Percentiles rank a stretch among this genome's conserved stretches.
Evolutionary conservation across 1,140 invertebrate species (phyloP).

Genomic region (Pseudomyrmex concolor): DNA sequence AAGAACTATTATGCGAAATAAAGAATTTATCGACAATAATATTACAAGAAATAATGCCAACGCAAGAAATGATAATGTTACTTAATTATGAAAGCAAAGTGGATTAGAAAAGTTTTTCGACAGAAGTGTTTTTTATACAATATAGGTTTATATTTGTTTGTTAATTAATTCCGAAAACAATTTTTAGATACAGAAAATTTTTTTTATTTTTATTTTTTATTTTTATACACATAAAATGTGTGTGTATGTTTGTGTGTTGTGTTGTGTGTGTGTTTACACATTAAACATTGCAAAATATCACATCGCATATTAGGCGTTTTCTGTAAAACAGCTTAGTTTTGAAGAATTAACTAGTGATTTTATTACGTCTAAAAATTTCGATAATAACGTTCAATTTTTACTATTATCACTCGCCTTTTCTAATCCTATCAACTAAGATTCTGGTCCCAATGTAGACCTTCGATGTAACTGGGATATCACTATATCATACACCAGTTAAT

Average conservation of each 20-base stretch:
- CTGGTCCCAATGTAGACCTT: constrained; percentile 53
- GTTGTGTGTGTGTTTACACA: constrained; percentile 14
- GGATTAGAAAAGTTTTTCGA: background rate
- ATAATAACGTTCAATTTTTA: constrained; percentile 30
- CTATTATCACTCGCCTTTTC: constrained; percentile 13
- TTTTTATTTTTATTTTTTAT: constrained; percentile 32
- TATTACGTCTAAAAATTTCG: constrained; percentile 9
- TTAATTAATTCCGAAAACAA: constrained; percentile 8
- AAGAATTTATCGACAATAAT: constrained; percentile 29
- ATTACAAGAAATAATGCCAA: background rate
- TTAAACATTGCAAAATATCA: constrained; percentile 67
- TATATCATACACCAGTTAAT: constrained; percentile 14
- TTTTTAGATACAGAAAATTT: constrained; percentile 1
- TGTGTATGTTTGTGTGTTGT: too few species aligned
- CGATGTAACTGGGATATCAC: constrained; percentile 23
- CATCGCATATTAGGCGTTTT: constrained; percentile 68
- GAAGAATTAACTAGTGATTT: constrained; percentile 24
- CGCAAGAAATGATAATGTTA: constrained; percentile 29
- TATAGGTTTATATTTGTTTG: background rate
- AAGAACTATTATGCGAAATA: constrained; percentile 64
- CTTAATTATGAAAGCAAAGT: background rate
- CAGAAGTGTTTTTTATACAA: background rate
- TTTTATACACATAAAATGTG: constrained; percentile 47
- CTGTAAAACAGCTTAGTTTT: constrained; percentile 31
- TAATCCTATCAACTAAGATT: constrained; percentile 34